A percentile compares a stretch with the other conserved stretches of the same genome.
phyloP scores from a whole-genome alignment of 2,113 vertebrate species.

The Aplodontia rufa region DNA sequence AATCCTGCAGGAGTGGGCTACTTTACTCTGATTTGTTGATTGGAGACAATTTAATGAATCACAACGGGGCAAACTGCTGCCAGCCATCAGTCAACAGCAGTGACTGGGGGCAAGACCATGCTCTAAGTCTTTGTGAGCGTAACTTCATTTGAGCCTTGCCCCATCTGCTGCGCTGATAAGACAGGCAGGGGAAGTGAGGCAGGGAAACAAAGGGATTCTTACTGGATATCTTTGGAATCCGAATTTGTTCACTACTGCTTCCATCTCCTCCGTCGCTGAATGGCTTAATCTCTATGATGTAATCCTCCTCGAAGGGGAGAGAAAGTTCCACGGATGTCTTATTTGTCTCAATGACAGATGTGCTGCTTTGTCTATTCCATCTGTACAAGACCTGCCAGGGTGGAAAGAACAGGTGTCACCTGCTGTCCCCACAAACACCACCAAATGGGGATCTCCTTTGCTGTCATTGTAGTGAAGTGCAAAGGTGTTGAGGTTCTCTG shows the following conservation, averaged over 20 bases:
- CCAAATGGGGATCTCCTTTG: rapidly evolving
- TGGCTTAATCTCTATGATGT: constrained; percentile 95
- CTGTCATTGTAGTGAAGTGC: background rate
- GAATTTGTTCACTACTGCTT: constrained; percentile 95
- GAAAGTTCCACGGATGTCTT: constrained; percentile 96
- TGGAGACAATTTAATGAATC: too few species aligned
- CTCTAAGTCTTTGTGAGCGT: too few species aligned
- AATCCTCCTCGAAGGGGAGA: constrained; percentile 94
- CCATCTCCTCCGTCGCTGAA: constrained; percentile 98
- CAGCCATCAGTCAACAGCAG: too few species aligned
- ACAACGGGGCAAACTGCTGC: too few species aligned
- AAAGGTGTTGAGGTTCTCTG: background rate
- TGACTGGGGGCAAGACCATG: too few species aligned
- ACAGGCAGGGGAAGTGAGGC: background rate
- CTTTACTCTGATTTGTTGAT: too few species aligned
- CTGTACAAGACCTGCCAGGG: constrained; percentile 92
- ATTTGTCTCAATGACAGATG: constrained; percentile 94
- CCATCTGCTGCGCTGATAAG: background rate
- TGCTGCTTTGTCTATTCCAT: constrained; percentile 92
- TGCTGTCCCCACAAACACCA: rapidly evolving
- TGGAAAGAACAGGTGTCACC: background rate
- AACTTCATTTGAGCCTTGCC: background rate
- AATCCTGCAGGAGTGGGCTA: too few species aligned
- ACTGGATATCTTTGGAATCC: constrained; percentile 93
- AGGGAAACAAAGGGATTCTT: constrained; percentile 63